phyloP scores from a whole-genome alignment of 2,113 vertebrate species.

The Vulpes vulpes region DNA sequence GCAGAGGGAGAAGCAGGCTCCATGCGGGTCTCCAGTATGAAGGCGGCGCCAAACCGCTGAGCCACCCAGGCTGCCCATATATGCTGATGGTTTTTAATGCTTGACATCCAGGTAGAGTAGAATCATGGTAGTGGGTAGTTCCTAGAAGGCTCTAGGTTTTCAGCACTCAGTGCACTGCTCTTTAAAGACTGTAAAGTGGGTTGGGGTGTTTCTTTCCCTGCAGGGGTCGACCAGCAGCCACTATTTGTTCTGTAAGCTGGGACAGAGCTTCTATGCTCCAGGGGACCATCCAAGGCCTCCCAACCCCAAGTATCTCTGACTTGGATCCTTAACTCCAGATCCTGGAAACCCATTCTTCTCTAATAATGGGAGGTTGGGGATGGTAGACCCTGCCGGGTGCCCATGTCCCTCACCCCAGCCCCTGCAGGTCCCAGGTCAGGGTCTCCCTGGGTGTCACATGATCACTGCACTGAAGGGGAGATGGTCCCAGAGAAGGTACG shows the following conservation, averaged over 20 bases:
- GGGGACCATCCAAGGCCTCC: background rate
- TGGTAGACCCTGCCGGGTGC: background rate
- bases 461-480: background rate
- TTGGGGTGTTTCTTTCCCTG: background rate
- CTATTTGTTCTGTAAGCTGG: background rate
- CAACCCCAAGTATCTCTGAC: background rate
- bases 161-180: background rate
- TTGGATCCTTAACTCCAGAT: background rate
- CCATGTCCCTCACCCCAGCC: no score
- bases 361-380: background rate
- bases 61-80: no score
- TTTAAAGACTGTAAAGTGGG: background rate
- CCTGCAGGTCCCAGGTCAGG: background rate
- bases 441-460: background rate
- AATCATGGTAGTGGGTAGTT: background rate
- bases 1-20: no score
- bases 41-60: no score
- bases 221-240: background rate
- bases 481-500: background rate
- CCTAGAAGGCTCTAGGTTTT: background rate
- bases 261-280: background rate
- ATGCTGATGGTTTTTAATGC: background rate
- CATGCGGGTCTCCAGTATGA: no score
- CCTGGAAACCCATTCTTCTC: background rate
- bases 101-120: background rate